Evolutionary conservation across 2,113 vertebrate genomes (phyloP), one percentile per base, ranked within the genome.

Genomic region (Apodemus speciosus): DNA sequence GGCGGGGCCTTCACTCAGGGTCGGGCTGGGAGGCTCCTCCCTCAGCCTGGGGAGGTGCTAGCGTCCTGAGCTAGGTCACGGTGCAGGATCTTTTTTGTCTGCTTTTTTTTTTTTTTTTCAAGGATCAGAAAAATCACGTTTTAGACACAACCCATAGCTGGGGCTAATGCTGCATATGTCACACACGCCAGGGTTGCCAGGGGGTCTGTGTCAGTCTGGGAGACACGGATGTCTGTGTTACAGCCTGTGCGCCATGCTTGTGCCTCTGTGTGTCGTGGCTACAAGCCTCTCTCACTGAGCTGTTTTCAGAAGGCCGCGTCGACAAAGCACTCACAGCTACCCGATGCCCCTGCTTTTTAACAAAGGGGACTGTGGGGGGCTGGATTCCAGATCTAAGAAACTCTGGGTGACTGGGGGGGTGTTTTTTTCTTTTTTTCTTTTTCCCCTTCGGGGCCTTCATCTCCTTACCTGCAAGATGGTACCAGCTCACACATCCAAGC

Each of bases 1-100:
- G 60, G 46, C 0, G 3, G 38, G 35, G 40, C 43, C 35, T 21
- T 25, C 21, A 4, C 1, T 23, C 49, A 7, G 53, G 72, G 51
- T 4, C 6, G 43, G 66, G 30, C 38, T 58, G 51, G 20, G 51
- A 13, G 3, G 23, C 40, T 16, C 32, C 13, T 10, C 0, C 49
- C 27, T 2, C 56, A 56, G 58, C 32, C 9, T 51, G 81, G 16
- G 35, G 85, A 75, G 13, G 49, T 8, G 11, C 58, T 58, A 30
- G 40, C 9, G 2, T 32, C 60, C 27, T 23, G 27, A 9, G 38
- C 62, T 72, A 53, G 49, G 14, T 46, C 25, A 18, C 5, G 9
- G 27, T 4, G 6, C 23, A 88, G n/a, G 20, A 5, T 66, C 1
- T 58, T 84, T 53, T 18, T 56, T 69, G 4, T 58, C 1, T 18